A percentile compares a stretch with the other conserved stretches of the same genome.
Evolutionary conservation across 2,113 vertebrate species (phyloP).

Genomic region (Chamaea fasciata): DNA sequence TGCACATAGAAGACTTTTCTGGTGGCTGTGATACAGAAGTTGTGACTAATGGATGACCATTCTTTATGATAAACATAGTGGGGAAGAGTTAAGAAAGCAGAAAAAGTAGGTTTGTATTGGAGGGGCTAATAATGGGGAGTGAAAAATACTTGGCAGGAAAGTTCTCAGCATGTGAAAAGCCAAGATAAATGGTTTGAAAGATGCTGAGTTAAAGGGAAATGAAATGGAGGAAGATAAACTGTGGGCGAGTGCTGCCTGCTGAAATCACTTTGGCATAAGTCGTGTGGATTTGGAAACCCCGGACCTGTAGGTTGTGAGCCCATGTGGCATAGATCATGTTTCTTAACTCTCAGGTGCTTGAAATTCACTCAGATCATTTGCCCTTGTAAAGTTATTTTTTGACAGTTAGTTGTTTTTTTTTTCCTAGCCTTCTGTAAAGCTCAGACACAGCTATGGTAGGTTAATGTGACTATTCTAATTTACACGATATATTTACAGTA

Average conservation of each 20-base stretch:
- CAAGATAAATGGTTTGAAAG: background rate
- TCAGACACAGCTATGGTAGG: background rate
- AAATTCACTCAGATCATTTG: background rate
- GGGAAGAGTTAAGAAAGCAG: background rate
- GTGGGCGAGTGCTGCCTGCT: background rate
- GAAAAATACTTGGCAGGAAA: background rate
- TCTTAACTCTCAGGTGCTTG: background rate
- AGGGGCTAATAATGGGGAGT: background rate
- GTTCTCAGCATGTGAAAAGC: background rate
- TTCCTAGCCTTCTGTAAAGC: background rate
- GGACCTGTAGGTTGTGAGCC: accelerated
- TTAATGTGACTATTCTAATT: background rate
- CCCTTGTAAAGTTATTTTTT: background rate
- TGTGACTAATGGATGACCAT: background rate
- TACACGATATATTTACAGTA: background rate
- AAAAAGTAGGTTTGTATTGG: background rate
- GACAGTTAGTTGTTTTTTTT: background rate
- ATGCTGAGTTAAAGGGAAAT: background rate
- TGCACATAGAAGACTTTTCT: background rate
- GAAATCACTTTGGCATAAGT: background rate
- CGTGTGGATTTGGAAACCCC: accelerated
- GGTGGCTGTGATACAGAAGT: background rate
- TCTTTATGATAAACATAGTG: background rate
- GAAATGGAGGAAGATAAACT: background rate
- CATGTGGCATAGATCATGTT: background rate